Percentiles rank a stretch among this genome's conserved stretches.
phyloP scores from a whole-genome alignment of 2,888 invertebrate genomes.

The Drosophila meridiana region DNA sequence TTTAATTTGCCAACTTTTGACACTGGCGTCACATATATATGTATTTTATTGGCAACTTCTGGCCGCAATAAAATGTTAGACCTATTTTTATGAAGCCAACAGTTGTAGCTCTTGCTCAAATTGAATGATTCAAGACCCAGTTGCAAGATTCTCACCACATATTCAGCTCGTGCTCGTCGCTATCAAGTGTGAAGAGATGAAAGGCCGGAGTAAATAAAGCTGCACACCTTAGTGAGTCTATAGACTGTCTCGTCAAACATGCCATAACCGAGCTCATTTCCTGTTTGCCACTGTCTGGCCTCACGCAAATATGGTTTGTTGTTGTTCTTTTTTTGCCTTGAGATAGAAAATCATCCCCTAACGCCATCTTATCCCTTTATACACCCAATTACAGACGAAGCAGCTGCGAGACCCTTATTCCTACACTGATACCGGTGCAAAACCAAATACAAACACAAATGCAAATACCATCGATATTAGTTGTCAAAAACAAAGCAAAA shows the following conservation, averaged over 20 bases:
- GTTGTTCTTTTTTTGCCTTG: neutral
- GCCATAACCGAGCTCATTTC: constrained; percentile 49
- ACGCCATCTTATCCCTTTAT: constrained; percentile 24
- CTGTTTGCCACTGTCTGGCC: constrained; percentile 55
- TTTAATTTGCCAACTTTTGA: constrained; percentile 44
- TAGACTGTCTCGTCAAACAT: constrained; percentile 24
- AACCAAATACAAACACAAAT: constrained; percentile 14
- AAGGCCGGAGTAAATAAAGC: constrained; percentile 39
- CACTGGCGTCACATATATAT: constrained; percentile 16
- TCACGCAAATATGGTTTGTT: constrained; percentile 34
- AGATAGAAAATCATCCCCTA: neutral
- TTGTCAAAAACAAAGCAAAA: constrained; percentile 55
- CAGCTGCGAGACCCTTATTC: constrained; percentile 27
- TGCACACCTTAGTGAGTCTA: constrained; percentile 23
- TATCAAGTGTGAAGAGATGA: constrained; percentile 39
- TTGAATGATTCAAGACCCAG: constrained; percentile 3
- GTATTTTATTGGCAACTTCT: constrained; percentile 22
- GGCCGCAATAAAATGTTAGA: constrained; percentile 19
- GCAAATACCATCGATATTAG: constrained; percentile 46
- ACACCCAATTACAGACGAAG: constrained; percentile 45
- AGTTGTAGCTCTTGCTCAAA: constrained; percentile 5
- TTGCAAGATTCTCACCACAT: constrained; percentile 4
- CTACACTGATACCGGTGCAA: constrained; percentile 13
- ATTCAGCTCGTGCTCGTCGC: neutral
- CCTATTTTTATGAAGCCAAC: constrained; percentile 3